These are phyloP conservation scores for Pithys albifrons DNA, from an alignment of 2,113 vertebrate species.

Conservation along the genomic window DNA sequence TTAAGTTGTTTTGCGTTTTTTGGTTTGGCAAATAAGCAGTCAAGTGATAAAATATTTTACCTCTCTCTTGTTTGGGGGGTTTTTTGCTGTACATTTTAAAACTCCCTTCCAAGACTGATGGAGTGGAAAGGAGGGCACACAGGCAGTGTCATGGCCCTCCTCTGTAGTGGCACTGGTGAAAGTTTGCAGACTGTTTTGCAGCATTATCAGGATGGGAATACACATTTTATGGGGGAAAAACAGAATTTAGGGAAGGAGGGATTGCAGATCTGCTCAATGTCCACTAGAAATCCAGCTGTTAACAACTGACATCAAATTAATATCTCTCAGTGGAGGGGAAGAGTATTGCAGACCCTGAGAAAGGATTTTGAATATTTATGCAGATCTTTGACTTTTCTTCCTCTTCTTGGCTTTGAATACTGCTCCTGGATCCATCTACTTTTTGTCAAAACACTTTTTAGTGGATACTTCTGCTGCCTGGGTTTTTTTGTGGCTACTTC, in stretches of 20 bases:
- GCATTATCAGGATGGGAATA: background rate
- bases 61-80: too few species aligned
- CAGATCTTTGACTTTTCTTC: background rate
- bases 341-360: background rate
- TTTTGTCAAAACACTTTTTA: background rate
- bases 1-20: background rate
- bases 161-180: background rate
- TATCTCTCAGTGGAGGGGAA: background rate
- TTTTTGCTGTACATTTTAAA: background rate
- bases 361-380: background rate
- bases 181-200: background rate
- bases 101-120: background rate
- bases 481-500: background rate
- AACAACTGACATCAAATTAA: background rate
- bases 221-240: rapidly evolving
- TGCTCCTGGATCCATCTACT: rapidly evolving
- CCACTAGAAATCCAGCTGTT: background rate
- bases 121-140: background rate
- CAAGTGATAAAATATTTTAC: background rate
- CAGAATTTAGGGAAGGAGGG: background rate
- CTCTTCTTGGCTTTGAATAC: rapidly evolving
- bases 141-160: rapidly evolving
- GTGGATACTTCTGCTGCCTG: rapidly evolving
- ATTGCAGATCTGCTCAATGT: background rate
- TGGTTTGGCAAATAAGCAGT: background rate